Base-by-base conservation (phyloP, 2,888 invertebrate species). In the Leptodirus hochenwartii region DNA sequence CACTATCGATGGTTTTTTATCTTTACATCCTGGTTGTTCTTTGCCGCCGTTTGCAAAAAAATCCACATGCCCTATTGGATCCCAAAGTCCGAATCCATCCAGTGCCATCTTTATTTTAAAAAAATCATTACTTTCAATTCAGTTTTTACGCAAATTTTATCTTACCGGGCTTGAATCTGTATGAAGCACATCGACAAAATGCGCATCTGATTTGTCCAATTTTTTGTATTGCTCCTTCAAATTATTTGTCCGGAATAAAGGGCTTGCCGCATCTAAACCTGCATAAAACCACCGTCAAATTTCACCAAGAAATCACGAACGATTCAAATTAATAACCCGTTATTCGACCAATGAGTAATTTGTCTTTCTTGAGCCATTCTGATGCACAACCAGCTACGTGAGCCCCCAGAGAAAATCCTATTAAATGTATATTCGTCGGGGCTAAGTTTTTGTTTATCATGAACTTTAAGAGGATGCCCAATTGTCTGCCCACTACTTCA, bases 201-300 rank as follows among this genome's bases (percentile, higher is more conserved):
- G 50, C 0, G 74, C 75, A 43, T 75, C 74, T 4, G 57, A 58
- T 15, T 59, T 57, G 41, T 71, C 71, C 26, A 75, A 49, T 37
- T 67, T 66, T 32, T 61, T 58, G 9, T 61, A 51, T 32, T 60
- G 59, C 27, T 66, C 63, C 15, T 60, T 45, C 38, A 68, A 45
- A 43, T 67, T 47, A 42, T 65, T 46, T 41, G 54, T 55, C 39
- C 71, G 60, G 44, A 73, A 84, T 0, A 85, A 62, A 0, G 87
- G 87, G 45, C 77, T 72, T 0, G 87, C 84, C 1, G 85, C 82
- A 47, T 87, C 85, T 31, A 87, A 50, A 20, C 82, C 85, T 69
- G 52, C n/a, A 45, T 47, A 35, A 14, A 20, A 8, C 20, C 8
- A 8, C 6, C n/a, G 20, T 20, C 20, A 22, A 13, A 29, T n/a